A percentile compares a stretch with the other conserved stretches of the same genome.
phyloP scores from a whole-genome alignment of 2,113 vertebrate species.

The Setophaga petechia region DNA sequence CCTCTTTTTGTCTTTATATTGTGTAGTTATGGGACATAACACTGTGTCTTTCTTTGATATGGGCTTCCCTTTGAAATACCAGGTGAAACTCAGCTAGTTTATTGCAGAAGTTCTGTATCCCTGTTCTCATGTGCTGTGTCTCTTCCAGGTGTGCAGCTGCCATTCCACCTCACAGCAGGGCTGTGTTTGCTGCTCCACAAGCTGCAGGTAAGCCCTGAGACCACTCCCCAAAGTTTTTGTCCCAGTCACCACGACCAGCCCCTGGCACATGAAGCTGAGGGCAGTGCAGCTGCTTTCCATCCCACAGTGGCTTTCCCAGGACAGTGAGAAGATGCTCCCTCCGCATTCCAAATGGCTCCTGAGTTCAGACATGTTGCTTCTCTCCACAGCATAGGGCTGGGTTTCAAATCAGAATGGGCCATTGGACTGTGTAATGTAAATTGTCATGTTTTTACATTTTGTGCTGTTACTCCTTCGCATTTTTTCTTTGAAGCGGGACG shows the following conservation, averaged over 20 bases:
- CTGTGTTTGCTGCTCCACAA: neutral
- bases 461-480: neutral
- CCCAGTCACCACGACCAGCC: too few species aligned
- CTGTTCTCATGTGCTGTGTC: neutral
- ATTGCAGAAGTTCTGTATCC: fast-evolving
- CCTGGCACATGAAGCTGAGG: fast-evolving
- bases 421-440: neutral
- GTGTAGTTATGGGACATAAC: neutral
- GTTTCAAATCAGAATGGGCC: neutral
- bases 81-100: neutral
- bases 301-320: fast-evolving
- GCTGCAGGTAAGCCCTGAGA: conserved; percentile 12
- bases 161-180: neutral
- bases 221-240: neutral
- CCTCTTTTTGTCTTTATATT: neutral
- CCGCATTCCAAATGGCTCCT: neutral
- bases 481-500: neutral
- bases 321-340: fast-evolving
- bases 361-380: neutral
- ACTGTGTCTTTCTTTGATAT: neutral
- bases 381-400: neutral
- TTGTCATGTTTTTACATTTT: neutral
- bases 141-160: conserved; percentile 22
- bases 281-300: neutral
- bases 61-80: neutral